Conservation (phyloP, 1,140 invertebrate species). For the Acromyrmex echinatior region DNA sequence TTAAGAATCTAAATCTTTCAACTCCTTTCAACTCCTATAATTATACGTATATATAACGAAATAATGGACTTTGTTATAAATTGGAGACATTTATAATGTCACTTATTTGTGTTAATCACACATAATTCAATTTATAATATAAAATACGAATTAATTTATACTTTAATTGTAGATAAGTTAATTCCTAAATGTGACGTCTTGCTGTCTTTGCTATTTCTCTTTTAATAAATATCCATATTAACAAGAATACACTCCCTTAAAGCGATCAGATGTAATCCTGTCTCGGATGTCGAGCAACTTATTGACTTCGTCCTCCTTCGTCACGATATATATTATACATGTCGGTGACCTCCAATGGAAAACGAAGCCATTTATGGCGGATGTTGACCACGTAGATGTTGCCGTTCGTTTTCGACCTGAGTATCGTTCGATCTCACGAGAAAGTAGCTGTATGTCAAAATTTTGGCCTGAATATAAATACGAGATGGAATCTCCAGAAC, state of each 20-base stretch:
- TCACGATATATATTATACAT: neutral
- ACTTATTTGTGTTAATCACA: neutral
- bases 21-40: neutral
- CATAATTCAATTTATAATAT: neutral
- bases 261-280: conserved; percentile 37
- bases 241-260: neutral
- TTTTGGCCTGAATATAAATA: conserved; percentile 80
- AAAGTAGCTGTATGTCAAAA: conserved; percentile 80
- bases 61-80: neutral
- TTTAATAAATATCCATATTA: neutral
- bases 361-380: conserved; percentile 81
- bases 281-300: conserved; percentile 71
- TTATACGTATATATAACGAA: neutral
- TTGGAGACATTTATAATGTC: neutral
- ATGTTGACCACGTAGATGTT: conserved; percentile 68
- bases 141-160: neutral
- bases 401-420: conserved; percentile 66
- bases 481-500: neutral
- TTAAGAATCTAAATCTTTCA: neutral
- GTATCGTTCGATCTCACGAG: conserved; percentile 70
- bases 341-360: conserved; percentile 63
- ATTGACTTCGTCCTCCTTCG: conserved; percentile 60
- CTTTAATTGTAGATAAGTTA: neutral
- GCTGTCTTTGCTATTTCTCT: neutral
- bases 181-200: neutral